Conservation (phyloP, 2,113 vertebrate species). For the Illadopsis cleaveri region DNA sequence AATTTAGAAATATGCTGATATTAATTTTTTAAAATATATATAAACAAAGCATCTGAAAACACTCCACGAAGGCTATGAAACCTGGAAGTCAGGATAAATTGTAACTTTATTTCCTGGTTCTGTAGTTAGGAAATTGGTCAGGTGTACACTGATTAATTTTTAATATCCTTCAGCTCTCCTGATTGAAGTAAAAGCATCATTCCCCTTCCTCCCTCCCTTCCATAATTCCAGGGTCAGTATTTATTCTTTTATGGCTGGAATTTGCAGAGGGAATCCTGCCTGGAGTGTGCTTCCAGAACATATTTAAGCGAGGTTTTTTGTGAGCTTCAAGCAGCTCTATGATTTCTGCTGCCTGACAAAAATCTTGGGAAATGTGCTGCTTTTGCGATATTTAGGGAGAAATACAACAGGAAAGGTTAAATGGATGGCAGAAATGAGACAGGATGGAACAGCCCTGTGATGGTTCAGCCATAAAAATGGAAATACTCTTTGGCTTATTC, state of each 20-base stretch:
- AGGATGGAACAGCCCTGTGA: neutral
- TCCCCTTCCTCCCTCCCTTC: neutral
- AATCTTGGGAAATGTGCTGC: neutral
- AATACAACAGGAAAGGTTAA: neutral
- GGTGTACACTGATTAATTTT: neutral
- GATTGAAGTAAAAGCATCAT: neutral
- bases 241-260: neutral
- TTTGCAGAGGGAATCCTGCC: neutral
- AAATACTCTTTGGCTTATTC: neutral
- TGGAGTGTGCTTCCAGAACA: neutral
- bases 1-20: neutral
- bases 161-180: neutral
- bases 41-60: neutral
- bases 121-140: neutral
- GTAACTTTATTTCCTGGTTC: neutral
- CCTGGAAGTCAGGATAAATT: neutral
- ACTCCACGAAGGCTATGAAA: neutral
- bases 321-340: neutral
- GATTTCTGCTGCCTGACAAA: neutral
- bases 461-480: neutral
- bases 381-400: neutral
- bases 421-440: neutral
- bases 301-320: neutral
- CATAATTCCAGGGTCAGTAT: neutral
- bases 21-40: neutral